Conservation (phyloP, 1,140 invertebrate species). For the Medauroidea extradentata region DNA sequence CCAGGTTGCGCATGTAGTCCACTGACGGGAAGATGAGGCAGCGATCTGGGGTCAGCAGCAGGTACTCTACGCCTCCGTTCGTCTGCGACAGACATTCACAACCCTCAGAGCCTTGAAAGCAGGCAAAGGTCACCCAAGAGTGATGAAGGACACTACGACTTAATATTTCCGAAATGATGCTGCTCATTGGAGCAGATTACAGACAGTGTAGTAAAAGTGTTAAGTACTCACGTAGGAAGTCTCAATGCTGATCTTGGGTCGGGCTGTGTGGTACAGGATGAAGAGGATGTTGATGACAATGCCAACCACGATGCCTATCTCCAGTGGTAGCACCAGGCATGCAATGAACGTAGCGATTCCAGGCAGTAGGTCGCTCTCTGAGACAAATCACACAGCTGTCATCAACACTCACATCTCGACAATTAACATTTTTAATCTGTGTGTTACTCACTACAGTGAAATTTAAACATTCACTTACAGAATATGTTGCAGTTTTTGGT, state of each 20-base stretch:
- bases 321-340: slow-evolving; percentile 74
- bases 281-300: slow-evolving; percentile 81
- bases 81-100: slow-evolving; percentile 47
- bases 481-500: no score
- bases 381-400: no score
- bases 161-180: no score
- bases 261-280: slow-evolving; percentile 82
- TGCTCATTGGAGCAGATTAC: no score
- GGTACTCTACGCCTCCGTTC: slow-evolving; percentile 59
- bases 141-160: no score
- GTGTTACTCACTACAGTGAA: no score
- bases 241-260: slow-evolving; percentile 77
- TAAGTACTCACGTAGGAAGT: slow-evolving; percentile 58
- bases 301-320: slow-evolving; percentile 86
- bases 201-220: no score
- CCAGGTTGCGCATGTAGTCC: slow-evolving; percentile 75
- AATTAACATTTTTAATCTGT: no score
- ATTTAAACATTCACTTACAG: no score
- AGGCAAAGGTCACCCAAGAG: no score
- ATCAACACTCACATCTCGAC: no score
- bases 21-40: slow-evolving; percentile 85
- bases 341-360: slow-evolving; percentile 79
- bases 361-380: slow-evolving; percentile 81
- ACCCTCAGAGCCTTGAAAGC: no score
- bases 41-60: slow-evolving; percentile 76